A percentile compares a stretch with the other conserved stretches of the same genome.
These are phyloP conservation scores for Girardinichthys multiradiatus DNA, from an alignment of 2,113 vertebrate species.

Conservation along the genomic window DNA sequence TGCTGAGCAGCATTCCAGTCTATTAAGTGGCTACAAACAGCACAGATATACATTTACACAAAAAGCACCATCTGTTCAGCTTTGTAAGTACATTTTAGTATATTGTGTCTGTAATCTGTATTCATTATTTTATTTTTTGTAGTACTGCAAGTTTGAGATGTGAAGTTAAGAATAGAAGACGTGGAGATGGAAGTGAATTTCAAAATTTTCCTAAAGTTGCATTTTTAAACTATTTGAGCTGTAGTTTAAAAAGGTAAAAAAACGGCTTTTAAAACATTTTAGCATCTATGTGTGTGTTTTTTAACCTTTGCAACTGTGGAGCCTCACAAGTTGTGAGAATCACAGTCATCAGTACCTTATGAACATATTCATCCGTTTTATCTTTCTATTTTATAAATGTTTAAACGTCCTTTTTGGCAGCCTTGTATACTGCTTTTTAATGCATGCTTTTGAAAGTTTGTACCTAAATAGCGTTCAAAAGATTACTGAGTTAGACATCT, in stretches of 20 bases:
- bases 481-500: neutral
- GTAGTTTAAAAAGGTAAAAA: no score
- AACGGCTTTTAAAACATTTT: neutral
- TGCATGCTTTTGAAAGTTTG: neutral
- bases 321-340: neutral
- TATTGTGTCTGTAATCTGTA: neutral
- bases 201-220: neutral
- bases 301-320: neutral
- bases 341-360: neutral
- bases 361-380: neutral
- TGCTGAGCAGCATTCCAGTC: conserved; percentile 49
- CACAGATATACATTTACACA: conserved; percentile 20
- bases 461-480: neutral
- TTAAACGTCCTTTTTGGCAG: neutral
- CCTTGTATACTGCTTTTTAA: neutral
- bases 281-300: neutral
- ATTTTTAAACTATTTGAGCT: neutral
- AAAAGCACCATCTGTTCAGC: conserved; percentile 14
- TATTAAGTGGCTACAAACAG: conserved; percentile 27
- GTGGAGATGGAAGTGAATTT: neutral
- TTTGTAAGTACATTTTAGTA: conserved; percentile 39
- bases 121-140: neutral
- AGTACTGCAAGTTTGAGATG: neutral
- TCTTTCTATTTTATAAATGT: neutral
- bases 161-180: neutral